phyloP scores from a whole-genome alignment of 2,797 vertebrate species.

The Rhinoraja longicauda region DNA sequence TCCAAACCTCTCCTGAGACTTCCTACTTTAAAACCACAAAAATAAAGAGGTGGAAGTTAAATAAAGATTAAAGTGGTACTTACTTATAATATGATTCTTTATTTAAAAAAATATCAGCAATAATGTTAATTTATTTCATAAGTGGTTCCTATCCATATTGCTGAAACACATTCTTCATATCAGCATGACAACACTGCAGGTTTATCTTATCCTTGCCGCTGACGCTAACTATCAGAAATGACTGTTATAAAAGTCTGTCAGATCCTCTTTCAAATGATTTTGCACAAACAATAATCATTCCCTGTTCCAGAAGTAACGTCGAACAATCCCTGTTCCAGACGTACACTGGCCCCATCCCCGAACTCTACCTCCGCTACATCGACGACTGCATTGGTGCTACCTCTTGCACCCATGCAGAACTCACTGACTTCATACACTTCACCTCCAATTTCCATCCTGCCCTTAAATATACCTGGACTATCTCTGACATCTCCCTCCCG shows the following conservation, averaged over 20 bases:
- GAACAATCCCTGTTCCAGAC: too few species aligned
- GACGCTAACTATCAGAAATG: not conserved
- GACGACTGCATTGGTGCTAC: too few species aligned
- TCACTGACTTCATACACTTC: too few species aligned
- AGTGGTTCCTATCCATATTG: not conserved
- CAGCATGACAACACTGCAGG: not conserved
- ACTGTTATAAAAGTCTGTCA: not conserved
- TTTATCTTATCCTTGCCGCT: not conserved
- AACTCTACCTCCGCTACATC: too few species aligned
- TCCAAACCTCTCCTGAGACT: not conserved
- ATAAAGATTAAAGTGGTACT: not conserved
- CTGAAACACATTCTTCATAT: not conserved
- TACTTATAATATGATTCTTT: not conserved
- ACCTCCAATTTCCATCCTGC: too few species aligned
- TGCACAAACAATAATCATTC: not conserved
- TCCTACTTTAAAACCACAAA: not conserved
- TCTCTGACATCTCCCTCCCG: too few species aligned
- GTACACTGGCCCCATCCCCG: too few species aligned
- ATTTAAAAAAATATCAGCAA: not conserved
- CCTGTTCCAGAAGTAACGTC: too few species aligned
- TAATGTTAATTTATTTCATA: not conserved
- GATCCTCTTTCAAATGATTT: not conserved
- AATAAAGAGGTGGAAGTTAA: not conserved
- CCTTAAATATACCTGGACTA: too few species aligned
- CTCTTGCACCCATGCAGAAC: too few species aligned